Evolutionary conservation across 2,797 vertebrate genomes (phyloP), one percentile per base, ranked within the genome.

Genomic region (Hoplostethus mediterraneus): DNA sequence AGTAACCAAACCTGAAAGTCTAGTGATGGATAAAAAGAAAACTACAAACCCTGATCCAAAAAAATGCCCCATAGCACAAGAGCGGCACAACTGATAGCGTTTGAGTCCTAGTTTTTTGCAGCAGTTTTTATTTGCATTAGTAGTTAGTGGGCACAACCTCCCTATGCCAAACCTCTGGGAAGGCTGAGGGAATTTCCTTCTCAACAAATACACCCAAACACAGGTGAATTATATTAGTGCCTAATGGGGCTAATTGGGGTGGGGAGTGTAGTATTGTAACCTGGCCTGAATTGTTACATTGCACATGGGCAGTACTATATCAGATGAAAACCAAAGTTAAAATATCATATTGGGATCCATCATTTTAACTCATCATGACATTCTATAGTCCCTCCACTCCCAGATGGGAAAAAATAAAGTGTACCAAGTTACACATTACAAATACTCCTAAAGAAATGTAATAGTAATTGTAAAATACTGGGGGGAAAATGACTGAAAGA

Each of bases 161-260:
- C 4, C 3, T 28, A 64, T 58, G 51, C n/a, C 31, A 1, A 12
- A 1, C 21, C 31, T 56, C 14, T 33, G 10, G 21, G 1, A 57
- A 1, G n/a, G 2, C 0, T 1, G 33, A 33, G 52, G 47, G 49
- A 16, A 10, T 16, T 0, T 33, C 49, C 49, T 52, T 17, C 5
- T 55, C 13, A 16, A 25, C 45, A 70, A 75, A 72, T 59, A 59
- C 57, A 73, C 17, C 31, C 40, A 16, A 38, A 63, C 68, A 71
- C 90, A 93, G 90, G 85, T 92, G 91, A 42, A 63, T 83, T 73
- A 58, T 4, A 70, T 93, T 61, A 75, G 40, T 40, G 61, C 65
- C 71, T 89, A 71, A 87, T 87, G 53, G 42, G 21, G 63, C 8
- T 70, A 4, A 84, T 58, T 62, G 49, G 28, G 16, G 13, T 11